Base-by-base conservation (phyloP, 2,797 vertebrate species). In the Tapera naevia region DNA sequence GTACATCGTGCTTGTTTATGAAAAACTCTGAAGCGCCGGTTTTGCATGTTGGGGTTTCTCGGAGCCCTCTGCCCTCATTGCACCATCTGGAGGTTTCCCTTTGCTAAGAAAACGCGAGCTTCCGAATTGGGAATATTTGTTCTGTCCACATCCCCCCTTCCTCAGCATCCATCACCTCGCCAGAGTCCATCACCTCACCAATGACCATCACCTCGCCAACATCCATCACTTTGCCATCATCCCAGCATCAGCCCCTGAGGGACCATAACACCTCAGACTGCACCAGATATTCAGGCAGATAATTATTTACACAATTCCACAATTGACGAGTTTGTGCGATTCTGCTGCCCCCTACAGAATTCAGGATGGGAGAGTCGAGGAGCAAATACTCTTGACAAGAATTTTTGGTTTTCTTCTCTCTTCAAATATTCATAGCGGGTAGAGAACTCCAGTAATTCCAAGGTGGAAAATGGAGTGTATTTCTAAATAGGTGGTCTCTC, bases 311-410 rank as follows among this genome's bases (percentile, higher is more conserved):
- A 22, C 11, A 2, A 17, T 1, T 16, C 30, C 30, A 10, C 3
- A 1, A 43, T 5, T 1, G 0, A 50, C 17, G 57, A 1, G 17
- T 39, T 37, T 51, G 57, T 65, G 91, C 3, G 7, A 48, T 60
- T 76, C 65, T 95, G 84, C 92, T 94, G 92, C 91, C 93, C 93
- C 72, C 92, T 91, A 35, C 54, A 83, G 92, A 88, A 50, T 2
- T 11, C 8, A 10, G 13, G 46, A 27, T 35, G 27, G 45, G 22
- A 85, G 17, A 85, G 27, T 19, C 5, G 0, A 23, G 28, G 15
- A 78, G 37, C 41, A 74, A 85, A 13, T 32, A 14, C 14, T 72
- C 9, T 14, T 11, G 12, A 5, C 2, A 1, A 1, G 5, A 23
- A 60, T 10, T 33, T 67, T 43, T 16, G 0, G 17, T 45, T 62